phyloP scores from a whole-genome alignment of 2,797 vertebrate genomes.

The Rhynchotus rufescens region DNA sequence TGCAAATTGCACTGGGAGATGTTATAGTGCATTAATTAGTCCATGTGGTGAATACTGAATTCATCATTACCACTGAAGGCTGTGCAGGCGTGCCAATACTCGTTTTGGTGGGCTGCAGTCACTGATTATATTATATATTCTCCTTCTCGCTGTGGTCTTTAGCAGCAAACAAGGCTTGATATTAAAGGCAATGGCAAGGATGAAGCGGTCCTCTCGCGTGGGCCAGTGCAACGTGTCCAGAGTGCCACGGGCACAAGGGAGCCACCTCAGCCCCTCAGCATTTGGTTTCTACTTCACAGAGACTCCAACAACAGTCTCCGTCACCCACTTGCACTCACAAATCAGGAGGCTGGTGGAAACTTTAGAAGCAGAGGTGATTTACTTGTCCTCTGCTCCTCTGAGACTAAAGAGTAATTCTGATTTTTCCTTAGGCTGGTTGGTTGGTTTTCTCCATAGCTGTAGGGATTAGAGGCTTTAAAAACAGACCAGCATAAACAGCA shows the following conservation, averaged over 20 bases:
- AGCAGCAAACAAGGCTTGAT: slow-evolving; percentile 49
- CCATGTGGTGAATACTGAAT: slow-evolving; percentile 83
- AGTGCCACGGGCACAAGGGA: not conserved
- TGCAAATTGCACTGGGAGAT: slow-evolving; percentile 86
- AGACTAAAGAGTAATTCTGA: not conserved
- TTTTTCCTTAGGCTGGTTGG: not conserved
- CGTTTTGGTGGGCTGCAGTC: slow-evolving; percentile 77
- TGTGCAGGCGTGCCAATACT: slow-evolving; percentile 81
- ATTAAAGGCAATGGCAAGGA: slow-evolving; percentile 57
- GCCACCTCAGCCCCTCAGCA: not conserved
- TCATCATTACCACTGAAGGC: slow-evolving; percentile 81
- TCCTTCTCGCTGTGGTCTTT: slow-evolving; percentile 65
- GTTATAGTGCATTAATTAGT: slow-evolving; percentile 86
- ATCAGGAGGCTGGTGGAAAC: not conserved
- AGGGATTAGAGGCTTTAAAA: slow-evolving; percentile 31
- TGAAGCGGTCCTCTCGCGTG: slow-evolving; percentile 6
- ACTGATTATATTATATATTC: slow-evolving; percentile 75
- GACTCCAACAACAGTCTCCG: not conserved
- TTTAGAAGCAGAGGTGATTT: not conserved
- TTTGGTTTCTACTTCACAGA: not conserved
- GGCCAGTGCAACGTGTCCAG: not conserved
- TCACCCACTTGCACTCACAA: not conserved
- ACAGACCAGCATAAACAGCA: slow-evolving; percentile 35
- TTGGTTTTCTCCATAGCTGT: slow-evolving; percentile 29
- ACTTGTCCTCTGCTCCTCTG: not conserved